phyloP scores from a whole-genome alignment of 2,888 invertebrate species.

The Galerucella calmariensis region DNA sequence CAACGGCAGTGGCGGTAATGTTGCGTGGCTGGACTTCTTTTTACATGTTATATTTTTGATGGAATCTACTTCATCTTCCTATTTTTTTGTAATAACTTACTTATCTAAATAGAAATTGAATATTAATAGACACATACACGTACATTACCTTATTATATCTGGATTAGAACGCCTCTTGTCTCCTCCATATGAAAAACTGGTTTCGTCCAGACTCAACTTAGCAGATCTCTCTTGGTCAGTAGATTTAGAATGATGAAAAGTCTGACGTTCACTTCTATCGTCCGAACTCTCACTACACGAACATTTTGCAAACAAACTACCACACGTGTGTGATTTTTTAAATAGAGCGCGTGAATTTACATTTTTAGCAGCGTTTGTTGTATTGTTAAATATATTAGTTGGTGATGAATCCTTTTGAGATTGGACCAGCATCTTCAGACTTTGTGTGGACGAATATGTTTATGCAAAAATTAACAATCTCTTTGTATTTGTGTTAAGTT shows the following conservation, averaged over 20 bases:
- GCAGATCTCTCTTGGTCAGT: background rate
- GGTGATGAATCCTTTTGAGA: slow-evolving; percentile 54
- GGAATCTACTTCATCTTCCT: too few relatives aligned
- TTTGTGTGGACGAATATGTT: background rate
- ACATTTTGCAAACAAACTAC: slow-evolving; percentile 65
- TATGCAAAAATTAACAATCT: background rate
- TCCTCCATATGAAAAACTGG: background rate
- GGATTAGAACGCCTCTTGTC: slow-evolving; percentile 24
- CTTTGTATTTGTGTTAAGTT: background rate
- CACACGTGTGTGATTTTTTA: slow-evolving; percentile 63
- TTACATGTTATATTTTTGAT: too few relatives aligned
- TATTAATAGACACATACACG: background rate
- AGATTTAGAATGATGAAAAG: slow-evolving; percentile 19
- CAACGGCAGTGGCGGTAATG: too few relatives aligned
- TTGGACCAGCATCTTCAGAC: slow-evolving; percentile 52
- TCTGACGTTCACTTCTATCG: slow-evolving; percentile 4
- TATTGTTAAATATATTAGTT: slow-evolving; percentile 39
- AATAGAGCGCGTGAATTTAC: slow-evolving; percentile 49
- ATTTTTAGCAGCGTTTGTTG: slow-evolving; percentile 14
- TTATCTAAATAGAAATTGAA: too few relatives aligned
- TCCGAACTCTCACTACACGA: slow-evolving; percentile 57
- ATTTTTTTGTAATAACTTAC: too few relatives aligned
- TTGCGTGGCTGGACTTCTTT: too few relatives aligned
- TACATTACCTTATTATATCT: slow-evolving; percentile 21
- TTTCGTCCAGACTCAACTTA: slow-evolving; percentile 26